Evolutionary conservation across 2,113 vertebrate species (phyloP).

Genomic region (Misgurnus anguillicaudatus): DNA sequence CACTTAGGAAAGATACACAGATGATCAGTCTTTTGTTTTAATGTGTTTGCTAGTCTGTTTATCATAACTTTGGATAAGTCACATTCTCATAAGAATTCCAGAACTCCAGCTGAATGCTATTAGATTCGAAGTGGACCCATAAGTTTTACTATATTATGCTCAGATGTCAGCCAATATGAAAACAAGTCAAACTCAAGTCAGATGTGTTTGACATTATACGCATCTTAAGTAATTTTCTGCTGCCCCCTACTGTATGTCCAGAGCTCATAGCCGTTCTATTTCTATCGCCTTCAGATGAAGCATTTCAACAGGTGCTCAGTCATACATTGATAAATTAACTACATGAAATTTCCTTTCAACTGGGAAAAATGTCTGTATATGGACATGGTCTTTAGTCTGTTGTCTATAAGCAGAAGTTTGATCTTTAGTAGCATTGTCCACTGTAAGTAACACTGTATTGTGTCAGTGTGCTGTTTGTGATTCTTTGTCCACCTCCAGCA

Average conservation of each 20-base stretch:
- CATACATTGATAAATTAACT: neutral
- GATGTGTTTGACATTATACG: neutral
- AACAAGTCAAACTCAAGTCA: slow-evolving; percentile 11
- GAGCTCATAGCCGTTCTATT: neutral
- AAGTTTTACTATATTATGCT: neutral
- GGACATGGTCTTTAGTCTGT: too few relatives aligned
- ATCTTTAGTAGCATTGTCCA: neutral
- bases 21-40: slow-evolving; percentile 8
- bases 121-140: neutral
- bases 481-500: slow-evolving; percentile 16
- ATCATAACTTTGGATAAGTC: neutral
- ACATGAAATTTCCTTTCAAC: neutral
- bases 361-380: too few relatives aligned
- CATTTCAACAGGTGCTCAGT: neutral
- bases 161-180: neutral
- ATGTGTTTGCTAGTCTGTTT: neutral
- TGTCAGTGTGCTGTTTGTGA: slow-evolving; percentile 51
- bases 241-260: slow-evolving; percentile 73
- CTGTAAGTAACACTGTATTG: neutral
- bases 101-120: neutral
- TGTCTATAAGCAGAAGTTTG: neutral
- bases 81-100: neutral
- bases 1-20: slow-evolving; percentile 50
- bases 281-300: neutral
- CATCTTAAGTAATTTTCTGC: slow-evolving; percentile 62